phyloP scores from a whole-genome alignment of 2,797 vertebrate genomes.

The Eleutherodactylus coqui region DNA sequence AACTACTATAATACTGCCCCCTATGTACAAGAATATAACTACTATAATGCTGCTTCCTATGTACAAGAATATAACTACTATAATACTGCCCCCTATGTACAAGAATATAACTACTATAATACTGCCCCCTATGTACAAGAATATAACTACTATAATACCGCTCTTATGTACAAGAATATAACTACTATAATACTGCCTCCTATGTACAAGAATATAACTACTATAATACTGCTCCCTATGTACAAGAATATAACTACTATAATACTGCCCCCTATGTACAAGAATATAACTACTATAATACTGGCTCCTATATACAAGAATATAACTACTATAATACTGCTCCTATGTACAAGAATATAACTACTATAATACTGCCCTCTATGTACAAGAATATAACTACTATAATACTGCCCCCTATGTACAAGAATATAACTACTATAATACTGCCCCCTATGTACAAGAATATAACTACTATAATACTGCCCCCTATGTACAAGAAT shows the following conservation, averaged over 20 bases:
- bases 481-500: not conserved
- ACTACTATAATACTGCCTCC: not conserved
- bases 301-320: not conserved
- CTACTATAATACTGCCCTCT: constrained; percentile 1
- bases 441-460: not conserved
- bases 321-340: constrained; percentile 5
- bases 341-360: not conserved
- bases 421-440: constrained; percentile 10
- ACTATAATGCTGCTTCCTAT: not conserved
- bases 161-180: not conserved
- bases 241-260: not conserved
- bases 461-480: constrained; percentile 10
- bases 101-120: constrained; percentile 6
- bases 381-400: constrained; percentile 3
- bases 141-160: not conserved
- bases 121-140: not conserved
- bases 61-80: not conserved
- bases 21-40: constrained; percentile 1
- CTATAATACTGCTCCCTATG: not conserved
- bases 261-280: not conserved
- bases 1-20: constrained; percentile 1
- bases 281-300: constrained; percentile 3
- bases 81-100: not conserved
- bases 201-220: too few relatives aligned
- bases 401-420: not conserved